Conservation (phyloP, 2,888 invertebrate species). For the Megalurothrips usitatus region DNA sequence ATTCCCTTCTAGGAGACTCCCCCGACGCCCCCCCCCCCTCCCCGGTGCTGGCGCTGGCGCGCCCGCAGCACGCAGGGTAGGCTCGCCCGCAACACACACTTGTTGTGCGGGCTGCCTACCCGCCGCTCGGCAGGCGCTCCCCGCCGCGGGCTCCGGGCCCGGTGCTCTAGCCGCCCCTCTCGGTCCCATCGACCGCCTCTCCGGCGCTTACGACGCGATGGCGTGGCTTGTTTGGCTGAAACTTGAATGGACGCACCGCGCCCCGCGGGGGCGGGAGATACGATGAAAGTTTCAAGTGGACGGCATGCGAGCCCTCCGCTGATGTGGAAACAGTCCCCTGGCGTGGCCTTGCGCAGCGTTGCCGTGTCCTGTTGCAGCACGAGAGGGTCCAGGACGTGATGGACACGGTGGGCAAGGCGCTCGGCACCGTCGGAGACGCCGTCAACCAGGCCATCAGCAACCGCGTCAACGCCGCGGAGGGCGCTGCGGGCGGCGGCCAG, state of each 20-base stretch:
- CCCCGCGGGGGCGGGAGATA: background rate
- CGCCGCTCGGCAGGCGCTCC: background rate
- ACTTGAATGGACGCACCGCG: no score
- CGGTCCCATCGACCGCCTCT: background rate
- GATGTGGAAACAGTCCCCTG: background rate
- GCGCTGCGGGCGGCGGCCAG: background rate
- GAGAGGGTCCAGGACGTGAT: background rate
- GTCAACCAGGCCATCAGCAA: conserved; percentile 13
- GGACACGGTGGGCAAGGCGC: conserved; percentile 7
- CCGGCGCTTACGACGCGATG: no score
- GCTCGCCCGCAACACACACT: background rate
- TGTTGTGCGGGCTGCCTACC: background rate
- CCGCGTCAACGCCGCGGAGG: background rate
- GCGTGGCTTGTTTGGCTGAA: no score
- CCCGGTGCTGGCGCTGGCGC: background rate
- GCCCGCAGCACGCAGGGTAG: background rate
- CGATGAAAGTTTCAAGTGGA: no score
- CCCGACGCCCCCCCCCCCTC: no score
- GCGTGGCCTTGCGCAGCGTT: background rate
- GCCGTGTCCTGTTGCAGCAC: background rate
- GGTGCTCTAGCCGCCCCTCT: background rate
- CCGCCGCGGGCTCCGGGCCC: background rate
- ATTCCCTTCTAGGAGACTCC: no score
- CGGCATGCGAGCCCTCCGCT: no score
- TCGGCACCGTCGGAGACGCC: background rate